phyloP scores from a whole-genome alignment of 2,888 invertebrate species.

The Coenonympha glycerion region DNA sequence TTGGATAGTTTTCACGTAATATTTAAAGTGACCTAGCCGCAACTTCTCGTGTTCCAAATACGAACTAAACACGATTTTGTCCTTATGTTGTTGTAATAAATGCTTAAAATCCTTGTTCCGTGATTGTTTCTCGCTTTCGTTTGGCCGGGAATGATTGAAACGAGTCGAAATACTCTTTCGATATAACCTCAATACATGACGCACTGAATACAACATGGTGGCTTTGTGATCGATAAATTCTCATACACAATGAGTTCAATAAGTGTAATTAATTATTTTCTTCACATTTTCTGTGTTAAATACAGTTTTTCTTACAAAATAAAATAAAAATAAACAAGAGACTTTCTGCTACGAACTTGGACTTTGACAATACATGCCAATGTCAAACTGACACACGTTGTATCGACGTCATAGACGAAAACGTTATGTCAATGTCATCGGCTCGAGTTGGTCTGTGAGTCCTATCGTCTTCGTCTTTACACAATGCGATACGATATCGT shows the following conservation, averaged over 20 bases:
- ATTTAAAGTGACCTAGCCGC: constrained; percentile 52
- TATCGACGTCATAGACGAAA: background rate
- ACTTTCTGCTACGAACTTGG: background rate
- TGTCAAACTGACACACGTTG: background rate
- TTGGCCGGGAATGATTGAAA: constrained; percentile 37
- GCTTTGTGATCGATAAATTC: background rate
- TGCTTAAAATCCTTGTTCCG: constrained; percentile 41
- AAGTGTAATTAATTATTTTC: background rate
- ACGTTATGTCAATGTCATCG: background rate
- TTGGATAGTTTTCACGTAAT: constrained; percentile 48
- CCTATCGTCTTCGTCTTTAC: too few species aligned
- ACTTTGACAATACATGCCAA: background rate
- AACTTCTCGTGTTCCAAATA: constrained; percentile 61
- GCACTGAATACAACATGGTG: constrained; percentile 47
- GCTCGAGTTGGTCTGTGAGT: background rate
- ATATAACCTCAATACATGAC: constrained; percentile 63
- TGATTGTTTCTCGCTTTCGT: constrained; percentile 30
- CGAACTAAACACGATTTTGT: constrained; percentile 63
- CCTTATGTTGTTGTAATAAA: constrained; percentile 47
- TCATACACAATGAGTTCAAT: background rate
- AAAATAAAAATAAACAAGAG: background rate
- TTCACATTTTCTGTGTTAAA: background rate
- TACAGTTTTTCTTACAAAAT: background rate
- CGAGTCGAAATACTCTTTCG: constrained; percentile 41
- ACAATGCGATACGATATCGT: background rate